Conservation (phyloP, 2,797 vertebrate species). For the Enteromius fasciolatus region DNA sequence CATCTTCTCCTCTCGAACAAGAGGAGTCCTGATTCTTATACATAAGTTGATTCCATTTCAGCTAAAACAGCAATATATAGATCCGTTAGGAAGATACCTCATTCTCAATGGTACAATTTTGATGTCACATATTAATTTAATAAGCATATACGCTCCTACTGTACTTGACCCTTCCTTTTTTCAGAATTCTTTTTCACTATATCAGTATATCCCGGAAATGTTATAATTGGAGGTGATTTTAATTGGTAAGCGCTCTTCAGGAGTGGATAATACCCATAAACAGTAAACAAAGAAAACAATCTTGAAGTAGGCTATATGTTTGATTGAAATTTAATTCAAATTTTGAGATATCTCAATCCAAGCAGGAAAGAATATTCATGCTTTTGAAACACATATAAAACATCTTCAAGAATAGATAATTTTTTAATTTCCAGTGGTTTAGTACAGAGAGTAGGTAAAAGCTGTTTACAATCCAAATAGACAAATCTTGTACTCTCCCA, state of each 20-base stretch:
- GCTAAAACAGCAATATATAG: no score
- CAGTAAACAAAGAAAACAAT: not conserved
- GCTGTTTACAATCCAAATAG: not conserved
- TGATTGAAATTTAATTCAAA: not conserved
- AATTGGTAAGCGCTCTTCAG: no score
- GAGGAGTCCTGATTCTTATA: not conserved
- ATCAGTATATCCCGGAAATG: not conserved
- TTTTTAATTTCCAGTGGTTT: not conserved
- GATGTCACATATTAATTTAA: no score
- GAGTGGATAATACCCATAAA: no score
- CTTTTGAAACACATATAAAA: not conserved
- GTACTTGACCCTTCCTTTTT: not conserved
- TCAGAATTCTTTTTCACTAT: not conserved
- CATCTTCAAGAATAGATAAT: not conserved
- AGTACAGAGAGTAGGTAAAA: not conserved
- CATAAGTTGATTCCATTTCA: no score
- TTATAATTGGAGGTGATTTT: not conserved
- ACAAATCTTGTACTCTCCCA: not conserved
- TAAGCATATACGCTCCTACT: no score
- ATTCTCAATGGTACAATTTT: no score
- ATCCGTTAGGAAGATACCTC: no score
- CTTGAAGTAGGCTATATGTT: not conserved
- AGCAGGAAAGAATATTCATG: not conserved
- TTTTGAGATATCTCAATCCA: not conserved
- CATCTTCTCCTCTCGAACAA: not conserved